Percentiles rank a stretch among this genome's conserved stretches.
Conservation (phyloP, 2,113 vertebrate species). For the Phyllopteryx taeniolatus region DNA sequence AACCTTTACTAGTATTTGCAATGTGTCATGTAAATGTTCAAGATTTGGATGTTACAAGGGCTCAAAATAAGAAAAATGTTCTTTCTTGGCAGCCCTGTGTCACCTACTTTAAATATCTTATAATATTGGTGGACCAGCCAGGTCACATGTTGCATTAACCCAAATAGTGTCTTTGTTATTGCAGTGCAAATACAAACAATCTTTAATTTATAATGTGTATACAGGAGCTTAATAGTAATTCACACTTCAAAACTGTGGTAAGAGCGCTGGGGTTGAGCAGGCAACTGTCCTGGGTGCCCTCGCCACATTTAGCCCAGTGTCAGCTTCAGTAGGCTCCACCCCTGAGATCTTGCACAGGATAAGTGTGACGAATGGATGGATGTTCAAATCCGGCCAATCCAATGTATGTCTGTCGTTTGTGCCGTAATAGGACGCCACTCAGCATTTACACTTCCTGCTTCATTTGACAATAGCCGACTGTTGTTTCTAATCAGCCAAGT, state of each 20-base stretch:
- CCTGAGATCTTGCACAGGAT: not conserved
- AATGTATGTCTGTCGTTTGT: not conserved
- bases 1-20: too few species aligned
- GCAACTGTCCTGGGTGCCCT: not conserved
- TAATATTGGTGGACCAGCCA: not conserved
- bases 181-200: too few species aligned
- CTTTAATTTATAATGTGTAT: too few species aligned
- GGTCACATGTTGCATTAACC: not conserved
- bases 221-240: too few species aligned
- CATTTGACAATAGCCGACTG: slow-evolving; percentile 37
- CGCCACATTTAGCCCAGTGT: not conserved
- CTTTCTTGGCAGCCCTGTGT: not conserved
- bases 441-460: slow-evolving; percentile 11
- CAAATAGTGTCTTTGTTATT: not conserved
- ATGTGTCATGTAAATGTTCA: too few species aligned
- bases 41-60: not conserved
- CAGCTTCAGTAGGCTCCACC: not conserved
- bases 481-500: slow-evolving; percentile 48
- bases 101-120: not conserved
- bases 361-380: not conserved
- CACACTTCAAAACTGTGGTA: too few species aligned
- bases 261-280: not conserved
- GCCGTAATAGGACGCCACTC: slow-evolving; percentile 2
- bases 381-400: not conserved
- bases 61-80: too few species aligned